Percentiles rank a stretch among this genome's conserved stretches.
These are phyloP conservation scores for Zaprionus ornatus DNA, from an alignment of 1,140 invertebrate genomes.

Conservation along the genomic window DNA sequence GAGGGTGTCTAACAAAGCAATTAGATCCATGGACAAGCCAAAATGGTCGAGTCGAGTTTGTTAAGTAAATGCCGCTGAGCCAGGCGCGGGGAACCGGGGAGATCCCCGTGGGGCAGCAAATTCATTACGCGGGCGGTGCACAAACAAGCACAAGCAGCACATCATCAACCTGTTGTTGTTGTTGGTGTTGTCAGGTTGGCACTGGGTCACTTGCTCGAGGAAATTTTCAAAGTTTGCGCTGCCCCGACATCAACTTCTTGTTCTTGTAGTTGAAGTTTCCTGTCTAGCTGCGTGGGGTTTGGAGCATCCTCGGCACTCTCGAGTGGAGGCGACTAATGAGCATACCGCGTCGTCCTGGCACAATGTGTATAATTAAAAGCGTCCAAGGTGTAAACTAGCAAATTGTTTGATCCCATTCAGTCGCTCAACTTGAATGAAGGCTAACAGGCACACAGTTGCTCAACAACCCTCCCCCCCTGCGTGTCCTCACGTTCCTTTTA, in stretches of 20 bases:
- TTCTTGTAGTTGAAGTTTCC: slow-evolving; percentile 43
- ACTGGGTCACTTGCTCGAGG: slow-evolving; percentile 70
- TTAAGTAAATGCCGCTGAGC: slow-evolving; percentile 42
- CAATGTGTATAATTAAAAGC: slow-evolving; percentile 81
- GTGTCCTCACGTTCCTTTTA: neutral
- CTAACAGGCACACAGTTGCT: slow-evolving; percentile 19
- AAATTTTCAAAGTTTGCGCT: slow-evolving; percentile 65
- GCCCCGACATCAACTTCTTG: slow-evolving; percentile 55
- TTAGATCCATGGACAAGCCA: slow-evolving; percentile 70
- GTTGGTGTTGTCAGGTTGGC: slow-evolving; percentile 30
- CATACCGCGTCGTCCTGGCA: slow-evolving; percentile 40
- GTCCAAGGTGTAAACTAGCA: slow-evolving; percentile 81
- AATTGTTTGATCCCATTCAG: slow-evolving; percentile 80
- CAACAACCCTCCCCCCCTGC: neutral
- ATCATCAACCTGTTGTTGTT: slow-evolving; percentile 26
- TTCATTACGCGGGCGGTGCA: slow-evolving; percentile 62
- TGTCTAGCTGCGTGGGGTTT: slow-evolving; percentile 21
- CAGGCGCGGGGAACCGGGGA: neutral
- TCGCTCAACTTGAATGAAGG: slow-evolving; percentile 26
- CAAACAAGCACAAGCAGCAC: slow-evolving; percentile 9
- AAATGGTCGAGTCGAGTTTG: slow-evolving; percentile 59
- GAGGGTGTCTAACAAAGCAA: slow-evolving; percentile 77
- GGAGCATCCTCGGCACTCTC: neutral
- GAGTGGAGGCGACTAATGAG: slow-evolving; percentile 60
- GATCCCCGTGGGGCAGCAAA: slow-evolving; percentile 53